phyloP scores from a whole-genome alignment of 2,797 vertebrate genomes.

The Girardinus metallicus region DNA sequence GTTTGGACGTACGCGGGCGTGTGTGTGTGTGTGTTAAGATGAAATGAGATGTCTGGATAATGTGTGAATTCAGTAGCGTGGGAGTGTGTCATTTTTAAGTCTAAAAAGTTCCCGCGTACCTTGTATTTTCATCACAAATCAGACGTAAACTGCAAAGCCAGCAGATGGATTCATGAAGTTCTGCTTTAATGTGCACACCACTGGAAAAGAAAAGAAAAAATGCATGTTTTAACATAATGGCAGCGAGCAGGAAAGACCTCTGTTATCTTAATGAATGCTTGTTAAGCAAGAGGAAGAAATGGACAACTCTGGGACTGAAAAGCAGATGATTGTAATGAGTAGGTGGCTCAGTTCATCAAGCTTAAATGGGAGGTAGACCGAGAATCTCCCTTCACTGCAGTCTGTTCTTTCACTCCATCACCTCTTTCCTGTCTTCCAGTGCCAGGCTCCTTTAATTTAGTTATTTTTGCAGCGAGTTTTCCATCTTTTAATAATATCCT shows the following conservation, averaged over 20 bases:
- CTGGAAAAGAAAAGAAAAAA: constrained; percentile 4
- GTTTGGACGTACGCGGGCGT: too few relatives aligned
- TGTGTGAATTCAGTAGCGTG: constrained; percentile 27
- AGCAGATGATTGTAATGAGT: constrained; percentile 40
- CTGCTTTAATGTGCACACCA: constrained; percentile 37
- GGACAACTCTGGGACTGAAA: constrained; percentile 25
- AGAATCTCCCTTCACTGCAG: constrained; percentile 22
- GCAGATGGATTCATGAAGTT: constrained; percentile 28
- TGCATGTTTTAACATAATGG: constrained; percentile 32
- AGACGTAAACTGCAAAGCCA: constrained; percentile 35
- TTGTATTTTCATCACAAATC: constrained; percentile 26
- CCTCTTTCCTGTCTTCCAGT: constrained; percentile 23
- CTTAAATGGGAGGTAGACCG: constrained; percentile 26
- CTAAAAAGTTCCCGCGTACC: constrained; percentile 5
- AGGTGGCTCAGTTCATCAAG: constrained; percentile 36
- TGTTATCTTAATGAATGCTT: constrained; percentile 44
- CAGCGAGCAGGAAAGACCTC: constrained; percentile 28
- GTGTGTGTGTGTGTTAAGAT: constrained; percentile 1
- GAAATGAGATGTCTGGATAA: constrained; percentile 9
- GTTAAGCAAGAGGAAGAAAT: constrained; percentile 30
- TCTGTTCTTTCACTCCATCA: constrained; percentile 44
- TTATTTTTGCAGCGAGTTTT: constrained; percentile 32
- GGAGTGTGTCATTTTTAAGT: constrained; percentile 19
- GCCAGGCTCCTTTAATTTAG: constrained; percentile 36
- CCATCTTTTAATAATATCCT: constrained; percentile 46